Conservation (phyloP, 2,113 vertebrate genomes). For the Pagrus major region DNA sequence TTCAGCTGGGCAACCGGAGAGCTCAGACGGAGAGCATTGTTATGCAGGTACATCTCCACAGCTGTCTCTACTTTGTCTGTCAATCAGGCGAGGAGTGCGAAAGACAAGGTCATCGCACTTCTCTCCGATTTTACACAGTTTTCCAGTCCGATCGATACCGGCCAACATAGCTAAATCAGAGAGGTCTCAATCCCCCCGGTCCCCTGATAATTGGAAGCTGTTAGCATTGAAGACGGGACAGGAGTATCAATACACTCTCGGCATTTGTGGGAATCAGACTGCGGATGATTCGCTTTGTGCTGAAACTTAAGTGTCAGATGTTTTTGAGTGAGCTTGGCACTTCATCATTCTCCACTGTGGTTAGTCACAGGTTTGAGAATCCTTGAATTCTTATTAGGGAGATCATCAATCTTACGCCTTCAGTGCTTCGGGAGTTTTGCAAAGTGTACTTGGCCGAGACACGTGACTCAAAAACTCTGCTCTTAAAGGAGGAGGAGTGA, state of each 20-base stretch:
- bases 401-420: neutral
- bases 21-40: slow-evolving; percentile 4
- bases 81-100: slow-evolving; percentile 43
- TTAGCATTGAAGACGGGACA: slow-evolving; percentile 37
- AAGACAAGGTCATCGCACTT: slow-evolving; percentile 62
- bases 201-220: slow-evolving; percentile 51
- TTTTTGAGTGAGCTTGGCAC: neutral
- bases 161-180: slow-evolving; percentile 40
- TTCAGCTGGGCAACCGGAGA: neutral
- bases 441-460: neutral
- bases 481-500: neutral
- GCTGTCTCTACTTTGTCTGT: slow-evolving; percentile 39
- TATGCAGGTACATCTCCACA: slow-evolving; percentile 28
- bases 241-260: slow-evolving; percentile 10
- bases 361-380: neutral
- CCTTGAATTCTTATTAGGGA: neutral
- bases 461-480: neutral
- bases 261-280: slow-evolving; percentile 6
- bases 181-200: slow-evolving; percentile 36
- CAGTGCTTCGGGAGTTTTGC: neutral
- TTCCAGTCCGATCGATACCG: slow-evolving; percentile 59
- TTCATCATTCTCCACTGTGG: neutral
- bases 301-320: slow-evolving; percentile 5
- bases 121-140: slow-evolving; percentile 46
- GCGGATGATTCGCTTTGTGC: neutral